A percentile compares a stretch with the other conserved stretches of the same genome.
Conservation (phyloP, 1,140 invertebrate genomes). For the Drepana arcuata region DNA sequence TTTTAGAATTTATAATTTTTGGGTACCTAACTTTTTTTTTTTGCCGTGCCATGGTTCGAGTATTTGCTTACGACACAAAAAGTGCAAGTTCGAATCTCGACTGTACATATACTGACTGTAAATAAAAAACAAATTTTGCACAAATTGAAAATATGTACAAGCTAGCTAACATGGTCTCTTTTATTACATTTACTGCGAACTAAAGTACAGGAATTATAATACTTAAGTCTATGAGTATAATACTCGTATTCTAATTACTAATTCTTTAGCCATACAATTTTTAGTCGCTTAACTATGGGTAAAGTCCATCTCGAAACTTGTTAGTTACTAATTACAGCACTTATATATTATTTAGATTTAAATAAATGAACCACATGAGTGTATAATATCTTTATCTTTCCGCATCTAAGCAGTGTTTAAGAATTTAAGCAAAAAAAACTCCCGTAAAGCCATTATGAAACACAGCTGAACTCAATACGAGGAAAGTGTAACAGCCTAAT, state of each 20-base stretch:
- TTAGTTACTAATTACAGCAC: slow-evolving; percentile 5
- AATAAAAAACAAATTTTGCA: slow-evolving; percentile 8
- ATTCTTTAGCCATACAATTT: no score
- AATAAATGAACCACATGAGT: not conserved
- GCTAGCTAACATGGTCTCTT: no score
- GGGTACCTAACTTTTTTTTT: no score
- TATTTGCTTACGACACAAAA: not conserved
- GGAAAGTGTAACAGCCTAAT: slow-evolving; percentile 5
- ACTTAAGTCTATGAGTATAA: no score
- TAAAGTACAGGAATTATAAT: no score
- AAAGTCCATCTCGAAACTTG: slow-evolving; percentile 5
- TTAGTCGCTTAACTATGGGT: no score
- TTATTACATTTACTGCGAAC: no score
- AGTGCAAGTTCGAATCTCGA: not conserved
- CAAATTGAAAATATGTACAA: slow-evolving; percentile 4
- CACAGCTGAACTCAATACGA: slow-evolving; percentile 9
- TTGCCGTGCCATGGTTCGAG: not conserved
- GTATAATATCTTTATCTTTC: not conserved
- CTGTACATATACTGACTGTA: not conserved
- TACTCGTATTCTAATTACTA: no score
- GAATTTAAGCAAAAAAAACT: slow-evolving; percentile 9
- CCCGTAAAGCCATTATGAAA: slow-evolving; percentile 6
- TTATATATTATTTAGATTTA: slow-evolving; percentile 6
- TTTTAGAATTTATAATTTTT: no score
- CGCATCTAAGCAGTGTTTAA: slow-evolving; percentile 10